A percentile compares a stretch with the other conserved stretches of the same genome.
Evolutionary conservation across 2,113 vertebrate species (phyloP).

Genomic region (Ciconia boyciana): DNA sequence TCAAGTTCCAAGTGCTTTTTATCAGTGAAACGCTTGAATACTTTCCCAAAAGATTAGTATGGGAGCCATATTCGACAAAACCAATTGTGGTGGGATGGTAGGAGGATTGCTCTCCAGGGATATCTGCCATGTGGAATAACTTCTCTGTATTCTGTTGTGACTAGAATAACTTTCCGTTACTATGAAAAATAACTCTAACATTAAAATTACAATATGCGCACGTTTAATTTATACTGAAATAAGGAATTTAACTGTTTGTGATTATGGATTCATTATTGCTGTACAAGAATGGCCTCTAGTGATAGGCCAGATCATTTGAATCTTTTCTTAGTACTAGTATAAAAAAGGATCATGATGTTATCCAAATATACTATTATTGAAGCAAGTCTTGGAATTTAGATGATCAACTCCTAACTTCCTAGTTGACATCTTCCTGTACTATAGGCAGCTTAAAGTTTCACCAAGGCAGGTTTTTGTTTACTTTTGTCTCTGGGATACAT

Average conservation of each 20-base stretch:
- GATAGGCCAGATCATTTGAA: neutral
- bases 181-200: neutral
- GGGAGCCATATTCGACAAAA: neutral
- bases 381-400: neutral
- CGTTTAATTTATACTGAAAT: neutral
- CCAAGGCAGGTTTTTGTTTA: neutral
- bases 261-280: neutral
- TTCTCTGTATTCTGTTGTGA: neutral
- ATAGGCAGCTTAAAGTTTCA: neutral
- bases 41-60: neutral
- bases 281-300: neutral
- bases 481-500: neutral
- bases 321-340: neutral
- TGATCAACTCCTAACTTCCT: neutral
- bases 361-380: neutral
- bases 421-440: neutral
- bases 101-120: neutral
- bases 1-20: neutral
- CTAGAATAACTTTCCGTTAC: neutral
- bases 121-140: neutral
- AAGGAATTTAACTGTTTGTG: neutral
- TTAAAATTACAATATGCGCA: neutral
- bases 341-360: neutral
- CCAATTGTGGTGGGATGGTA: neutral
- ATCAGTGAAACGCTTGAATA: neutral